Base-by-base conservation (phyloP, 2,113 vertebrate genomes). In the Nannospalax galili region DNA sequence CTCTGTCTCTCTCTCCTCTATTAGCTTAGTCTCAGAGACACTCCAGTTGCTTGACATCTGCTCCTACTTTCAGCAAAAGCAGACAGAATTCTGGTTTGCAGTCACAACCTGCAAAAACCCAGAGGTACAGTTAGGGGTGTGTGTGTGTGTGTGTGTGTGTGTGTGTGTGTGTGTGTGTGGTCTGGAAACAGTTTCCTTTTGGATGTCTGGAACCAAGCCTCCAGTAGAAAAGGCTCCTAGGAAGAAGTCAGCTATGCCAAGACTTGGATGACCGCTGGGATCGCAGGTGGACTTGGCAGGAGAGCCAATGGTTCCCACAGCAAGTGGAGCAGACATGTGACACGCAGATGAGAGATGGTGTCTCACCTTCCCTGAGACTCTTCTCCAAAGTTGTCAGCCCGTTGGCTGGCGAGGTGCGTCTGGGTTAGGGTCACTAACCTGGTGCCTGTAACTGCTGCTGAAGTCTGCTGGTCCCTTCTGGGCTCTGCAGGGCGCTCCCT, bases 381-480 rank as follows among this genome's bases (percentile, higher is more conserved):
- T 45, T 60, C 37, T 64, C 37, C 77, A 16, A 17, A 93, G 75
- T 26, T 14, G 45, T 58, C 77, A 58, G 67, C 37, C n/a, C n/a
- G n/a, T n/a, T 16, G 17, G 32, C 77, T 30, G 69, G 9, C 82
- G 84, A 65, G 42, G 15, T 10, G 62, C 2, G 26, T 1, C 45
- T 86, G 65, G 64, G 77, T 19, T 86, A 98, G 65, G 64, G 77
- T 19, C 88, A 98, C 98, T 98, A 58, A 98, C 98, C 98, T 98
- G 92, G 92, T 37, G 52, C 91, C 75, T 22, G 64, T 65, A 80
- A 93, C 45, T n/a, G 45, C 48, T 48, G 82, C 28, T 72, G 67
- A 35, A 28, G 26, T 86, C 65, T 24, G 32, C 32, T 26, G 3
- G 42, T 12, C 22, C 82, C 80, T 42, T 32, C 2, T 85, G 90